Percentiles rank a stretch among this genome's conserved stretches.
Conservation (phyloP, 2,888 invertebrate species). For the Amphipyra berbera region DNA sequence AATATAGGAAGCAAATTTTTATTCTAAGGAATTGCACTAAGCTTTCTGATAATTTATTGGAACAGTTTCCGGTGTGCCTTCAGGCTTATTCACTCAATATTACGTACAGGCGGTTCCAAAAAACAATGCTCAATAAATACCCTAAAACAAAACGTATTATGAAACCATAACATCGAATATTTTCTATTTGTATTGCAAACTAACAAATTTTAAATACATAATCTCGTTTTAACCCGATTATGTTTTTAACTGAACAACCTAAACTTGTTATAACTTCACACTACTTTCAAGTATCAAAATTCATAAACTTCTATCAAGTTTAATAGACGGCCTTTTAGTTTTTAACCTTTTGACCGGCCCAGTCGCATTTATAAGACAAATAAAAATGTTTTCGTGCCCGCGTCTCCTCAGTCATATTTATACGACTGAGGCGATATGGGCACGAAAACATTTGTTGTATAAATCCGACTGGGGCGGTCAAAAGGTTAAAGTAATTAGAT, state of each 20-base stretch:
- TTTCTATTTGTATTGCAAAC: conserved; percentile 10
- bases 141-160: conserved; percentile 20
- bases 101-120: conserved; percentile 53
- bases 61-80: too few relatives aligned
- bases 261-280: too few relatives aligned
- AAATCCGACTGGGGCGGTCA: too few relatives aligned
- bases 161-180: conserved; percentile 29
- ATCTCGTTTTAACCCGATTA: conserved; percentile 25
- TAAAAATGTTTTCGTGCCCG: too few relatives aligned
- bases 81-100: conserved; percentile 5
- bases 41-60: too few relatives aligned
- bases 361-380: too few relatives aligned
- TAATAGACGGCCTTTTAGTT: neutral
- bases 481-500: neutral
- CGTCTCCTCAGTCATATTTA: too few relatives aligned
- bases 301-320: neutral
- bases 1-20: neutral
- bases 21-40: too few relatives aligned
- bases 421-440: too few relatives aligned
- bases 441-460: too few relatives aligned
- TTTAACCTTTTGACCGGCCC: too few relatives aligned
- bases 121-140: conserved; percentile 35
- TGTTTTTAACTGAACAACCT: conserved; percentile 15
- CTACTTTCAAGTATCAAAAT: neutral
- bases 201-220: conserved; percentile 24